Conservation (phyloP, 2,888 invertebrate species). For the Drosophila limbata region DNA sequence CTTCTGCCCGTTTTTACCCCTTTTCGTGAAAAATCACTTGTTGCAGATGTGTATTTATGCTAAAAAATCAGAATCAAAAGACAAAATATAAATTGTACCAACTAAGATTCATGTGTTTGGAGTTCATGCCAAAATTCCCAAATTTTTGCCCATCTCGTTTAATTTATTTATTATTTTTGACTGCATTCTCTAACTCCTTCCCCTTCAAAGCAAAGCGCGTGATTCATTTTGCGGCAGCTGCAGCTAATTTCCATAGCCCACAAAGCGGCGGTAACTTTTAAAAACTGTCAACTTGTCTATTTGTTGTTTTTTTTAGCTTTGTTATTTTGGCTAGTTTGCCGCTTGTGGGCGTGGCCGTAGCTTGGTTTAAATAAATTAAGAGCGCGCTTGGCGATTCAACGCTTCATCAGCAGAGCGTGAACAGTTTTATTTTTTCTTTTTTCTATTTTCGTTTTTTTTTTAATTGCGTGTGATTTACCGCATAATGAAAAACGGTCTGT, state of each 20-base stretch:
- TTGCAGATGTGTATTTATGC: too few species aligned
- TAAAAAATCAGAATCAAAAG: too few species aligned
- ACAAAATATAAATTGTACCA: too few species aligned
- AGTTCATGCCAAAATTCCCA: too few species aligned
- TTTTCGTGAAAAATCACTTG: too few species aligned
- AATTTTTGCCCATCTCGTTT: too few species aligned
- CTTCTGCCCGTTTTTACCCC: too few species aligned
- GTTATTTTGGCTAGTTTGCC: conserved; percentile 12
- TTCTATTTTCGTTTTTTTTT: conserved; percentile 23
- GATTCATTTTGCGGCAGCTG: conserved; percentile 31
- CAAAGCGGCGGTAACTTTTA: conserved; percentile 4
- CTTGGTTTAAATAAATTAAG: conserved; percentile 55
- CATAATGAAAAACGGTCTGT: conserved; percentile 58
- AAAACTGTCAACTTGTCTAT: conserved; percentile 32
- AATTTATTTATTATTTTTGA: neutral
- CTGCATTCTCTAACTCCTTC: neutral
- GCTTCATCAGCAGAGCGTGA: conserved; percentile 82
- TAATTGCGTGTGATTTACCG: conserved; percentile 71
- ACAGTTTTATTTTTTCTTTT: conserved; percentile 41
- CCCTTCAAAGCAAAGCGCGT: neutral
- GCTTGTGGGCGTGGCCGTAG: conserved; percentile 41
- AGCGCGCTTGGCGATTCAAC: conserved; percentile 44
- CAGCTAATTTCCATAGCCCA: conserved; percentile 24
- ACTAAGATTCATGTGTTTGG: too few species aligned
- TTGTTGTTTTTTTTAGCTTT: neutral